Percentiles rank a stretch among this genome's conserved stretches.
Evolutionary conservation across 2,888 invertebrate genomes (phyloP).

Genomic region (Yponomeuta cagnagella): DNA sequence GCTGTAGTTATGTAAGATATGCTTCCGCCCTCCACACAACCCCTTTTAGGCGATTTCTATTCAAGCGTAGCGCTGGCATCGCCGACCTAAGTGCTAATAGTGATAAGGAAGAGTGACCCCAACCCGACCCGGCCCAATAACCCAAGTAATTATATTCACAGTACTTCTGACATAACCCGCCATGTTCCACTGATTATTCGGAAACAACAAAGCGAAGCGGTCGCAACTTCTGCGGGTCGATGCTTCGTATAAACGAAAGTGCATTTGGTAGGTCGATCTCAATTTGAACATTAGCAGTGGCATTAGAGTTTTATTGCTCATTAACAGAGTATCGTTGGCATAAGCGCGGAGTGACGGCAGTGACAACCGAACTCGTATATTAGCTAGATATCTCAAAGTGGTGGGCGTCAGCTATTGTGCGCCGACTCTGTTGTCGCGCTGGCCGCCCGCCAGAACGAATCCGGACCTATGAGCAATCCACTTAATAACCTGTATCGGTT

Average conservation of each 20-base stretch:
- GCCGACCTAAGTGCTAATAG: slow-evolving; percentile 55
- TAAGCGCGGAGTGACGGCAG: slow-evolving; percentile 18
- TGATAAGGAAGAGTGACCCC: slow-evolving; percentile 44
- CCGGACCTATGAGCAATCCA: slow-evolving; percentile 60
- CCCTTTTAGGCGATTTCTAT: slow-evolving; percentile 57
- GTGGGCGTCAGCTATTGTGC: slow-evolving; percentile 28
- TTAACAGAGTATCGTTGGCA: slow-evolving; percentile 10
- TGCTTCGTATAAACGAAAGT: slow-evolving; percentile 1
- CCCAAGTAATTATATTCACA: slow-evolving; percentile 27
- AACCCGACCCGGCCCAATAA: slow-evolving; percentile 31
- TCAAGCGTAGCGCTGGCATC: slow-evolving; percentile 40
- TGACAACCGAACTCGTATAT: slow-evolving; percentile 32
- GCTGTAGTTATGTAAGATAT: background rate
- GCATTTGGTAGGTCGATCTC: background rate
- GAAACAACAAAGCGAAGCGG: no score
- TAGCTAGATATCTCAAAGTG: slow-evolving; percentile 19
- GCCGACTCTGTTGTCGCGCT: slow-evolving; percentile 35
- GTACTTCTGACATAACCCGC: slow-evolving; percentile 4
- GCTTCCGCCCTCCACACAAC: slow-evolving; percentile 22
- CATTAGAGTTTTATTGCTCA: slow-evolving; percentile 16
- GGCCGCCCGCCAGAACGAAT: slow-evolving; percentile 59
- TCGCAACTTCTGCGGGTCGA: background rate
- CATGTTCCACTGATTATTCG: slow-evolving; percentile 1
- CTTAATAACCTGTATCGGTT: slow-evolving; percentile 66
- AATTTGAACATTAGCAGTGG: slow-evolving; percentile 4